Evolutionary conservation across 2,797 vertebrate genomes (phyloP).

Genomic region (Tragopan temminckii): DNA sequence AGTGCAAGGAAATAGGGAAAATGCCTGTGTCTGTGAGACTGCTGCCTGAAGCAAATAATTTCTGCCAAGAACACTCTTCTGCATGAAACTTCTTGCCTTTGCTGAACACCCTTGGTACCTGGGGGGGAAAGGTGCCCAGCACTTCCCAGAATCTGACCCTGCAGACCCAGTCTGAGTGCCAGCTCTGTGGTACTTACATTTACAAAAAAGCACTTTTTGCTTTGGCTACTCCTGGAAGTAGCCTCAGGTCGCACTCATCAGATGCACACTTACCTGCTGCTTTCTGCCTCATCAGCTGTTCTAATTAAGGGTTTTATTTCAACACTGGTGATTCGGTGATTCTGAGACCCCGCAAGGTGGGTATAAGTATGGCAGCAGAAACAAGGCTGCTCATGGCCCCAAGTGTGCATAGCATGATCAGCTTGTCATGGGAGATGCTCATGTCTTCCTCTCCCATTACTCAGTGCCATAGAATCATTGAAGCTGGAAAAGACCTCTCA

Average conservation of each 20-base stretch:
- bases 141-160: background rate
- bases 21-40: background rate
- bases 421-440: rapidly evolving
- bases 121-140: background rate
- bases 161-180: rapidly evolving
- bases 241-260: background rate
- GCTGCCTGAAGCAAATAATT: background rate
- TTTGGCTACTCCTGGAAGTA: background rate
- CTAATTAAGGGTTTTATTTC: background rate
- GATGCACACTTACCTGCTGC: background rate
- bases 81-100: background rate
- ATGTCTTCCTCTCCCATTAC: background rate
- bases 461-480: background rate
- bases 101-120: rapidly evolving
- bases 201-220: background rate
- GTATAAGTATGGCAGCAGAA: background rate
- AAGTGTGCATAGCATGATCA: rapidly evolving
- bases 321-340: background rate
- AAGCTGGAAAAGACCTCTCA: no score
- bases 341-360: background rate
- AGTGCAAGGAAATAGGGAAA: constrained; percentile 77
- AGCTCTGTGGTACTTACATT: background rate
- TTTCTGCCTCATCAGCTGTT: background rate
- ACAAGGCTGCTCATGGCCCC: background rate
- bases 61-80: background rate